Conservation (phyloP, 2,888 invertebrate genomes). For the Polia nebulosa region DNA sequence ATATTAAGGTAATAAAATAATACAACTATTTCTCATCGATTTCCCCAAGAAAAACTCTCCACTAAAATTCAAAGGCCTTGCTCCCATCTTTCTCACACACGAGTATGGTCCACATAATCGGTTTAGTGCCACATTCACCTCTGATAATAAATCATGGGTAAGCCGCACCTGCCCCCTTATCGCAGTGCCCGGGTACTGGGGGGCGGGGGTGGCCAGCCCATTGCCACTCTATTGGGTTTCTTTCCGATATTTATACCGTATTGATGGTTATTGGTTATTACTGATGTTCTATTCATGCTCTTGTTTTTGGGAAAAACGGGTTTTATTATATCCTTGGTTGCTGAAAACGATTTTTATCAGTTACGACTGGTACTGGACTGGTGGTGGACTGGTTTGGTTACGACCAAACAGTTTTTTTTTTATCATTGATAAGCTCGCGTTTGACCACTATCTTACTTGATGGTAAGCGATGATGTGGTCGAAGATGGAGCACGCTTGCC, state of each 20-base stretch:
- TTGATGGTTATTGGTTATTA: constrained; percentile 54
- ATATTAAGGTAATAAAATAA: constrained; percentile 2
- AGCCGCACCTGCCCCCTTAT: constrained; percentile 81
- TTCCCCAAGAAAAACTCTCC: neutral
- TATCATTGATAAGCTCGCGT: no score
- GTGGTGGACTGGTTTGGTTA: no score
- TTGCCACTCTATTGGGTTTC: constrained; percentile 56
- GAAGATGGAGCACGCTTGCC: no score
- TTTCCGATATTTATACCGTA: constrained; percentile 59
- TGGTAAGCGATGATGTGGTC: no score
- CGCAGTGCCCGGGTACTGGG: constrained; percentile 50
- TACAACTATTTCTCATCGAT: neutral
- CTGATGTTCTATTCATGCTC: constrained; percentile 40
- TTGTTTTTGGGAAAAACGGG: neutral
- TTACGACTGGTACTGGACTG: no score
- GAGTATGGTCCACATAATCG: constrained; percentile 75
- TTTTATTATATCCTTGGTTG: neutral
- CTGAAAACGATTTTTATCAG: no score
- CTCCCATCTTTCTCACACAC: constrained; percentile 40
- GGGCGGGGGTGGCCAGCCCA: neutral
- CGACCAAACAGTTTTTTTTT: no score
- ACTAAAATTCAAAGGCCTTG: constrained; percentile 29
- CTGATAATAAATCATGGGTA: constrained; percentile 79
- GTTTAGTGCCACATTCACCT: constrained; percentile 73
- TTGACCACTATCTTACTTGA: no score